Evolutionary conservation across 2,797 vertebrate genomes (phyloP).

Genomic region (Austrolebias charrua): DNA sequence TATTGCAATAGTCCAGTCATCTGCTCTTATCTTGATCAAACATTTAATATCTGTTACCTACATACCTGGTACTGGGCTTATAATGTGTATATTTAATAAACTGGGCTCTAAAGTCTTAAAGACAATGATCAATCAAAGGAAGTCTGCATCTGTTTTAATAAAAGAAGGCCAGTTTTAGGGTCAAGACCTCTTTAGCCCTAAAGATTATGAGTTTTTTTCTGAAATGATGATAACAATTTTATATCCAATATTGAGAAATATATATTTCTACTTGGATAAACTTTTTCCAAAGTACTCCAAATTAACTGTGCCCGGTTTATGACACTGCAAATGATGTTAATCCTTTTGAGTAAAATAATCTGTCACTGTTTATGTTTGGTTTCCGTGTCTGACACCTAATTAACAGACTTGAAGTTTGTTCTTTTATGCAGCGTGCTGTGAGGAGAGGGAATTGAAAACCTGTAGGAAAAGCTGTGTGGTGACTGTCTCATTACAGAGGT

Average conservation of each 20-base stretch:
- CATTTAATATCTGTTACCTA: constrained; percentile 6
- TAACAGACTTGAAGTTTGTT: constrained; percentile 72
- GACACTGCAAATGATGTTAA: constrained; percentile 70
- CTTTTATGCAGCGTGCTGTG: constrained; percentile 59
- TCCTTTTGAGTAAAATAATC: constrained; percentile 73
- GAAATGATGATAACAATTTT: constrained; percentile 13
- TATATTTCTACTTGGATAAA: constrained; percentile 49
- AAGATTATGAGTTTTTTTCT: constrained; percentile 16
- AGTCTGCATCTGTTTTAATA: not conserved
- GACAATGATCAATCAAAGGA: not conserved
- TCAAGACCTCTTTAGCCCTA: not conserved
- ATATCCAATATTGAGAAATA: constrained; percentile 35
- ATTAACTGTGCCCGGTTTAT: constrained; percentile 52
- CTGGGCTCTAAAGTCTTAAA: not conserved
- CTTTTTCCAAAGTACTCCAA: constrained; percentile 57
- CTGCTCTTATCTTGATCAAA: too few relatives aligned
- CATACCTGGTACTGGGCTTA: not conserved
- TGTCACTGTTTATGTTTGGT: constrained; percentile 77
- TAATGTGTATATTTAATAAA: not conserved
- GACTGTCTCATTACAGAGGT: constrained; percentile 65
- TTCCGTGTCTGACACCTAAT: constrained; percentile 79
- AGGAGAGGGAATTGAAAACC: constrained; percentile 64
- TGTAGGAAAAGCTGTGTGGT: constrained; percentile 63
- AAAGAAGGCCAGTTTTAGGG: not conserved
- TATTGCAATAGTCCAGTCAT: not conserved